Percentiles rank a stretch among this genome's conserved stretches.
Conservation (phyloP, 2,113 vertebrate genomes). For the Ramphastos sulfuratus region DNA sequence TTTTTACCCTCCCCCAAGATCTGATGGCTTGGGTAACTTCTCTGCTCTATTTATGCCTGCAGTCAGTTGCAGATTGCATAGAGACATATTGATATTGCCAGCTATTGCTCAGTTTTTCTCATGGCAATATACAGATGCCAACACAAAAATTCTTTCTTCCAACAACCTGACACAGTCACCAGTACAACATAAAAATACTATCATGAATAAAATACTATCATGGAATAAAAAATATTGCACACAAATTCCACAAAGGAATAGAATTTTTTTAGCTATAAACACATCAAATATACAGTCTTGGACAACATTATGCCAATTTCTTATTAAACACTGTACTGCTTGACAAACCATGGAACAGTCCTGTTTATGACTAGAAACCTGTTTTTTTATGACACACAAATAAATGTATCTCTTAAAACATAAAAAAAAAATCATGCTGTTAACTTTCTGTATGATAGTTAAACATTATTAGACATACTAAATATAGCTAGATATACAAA, state of each 20-base stretch:
- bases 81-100: fast-evolving
- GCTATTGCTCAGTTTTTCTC: not conserved
- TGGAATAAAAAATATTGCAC: not conserved
- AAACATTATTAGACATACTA: not conserved
- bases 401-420: not conserved
- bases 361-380: not conserved
- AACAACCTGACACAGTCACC: not conserved
- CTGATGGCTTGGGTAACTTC: not conserved
- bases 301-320: not conserved
- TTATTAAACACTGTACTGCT: not conserved
- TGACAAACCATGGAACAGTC: not conserved
- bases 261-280: not conserved
- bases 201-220: not conserved
- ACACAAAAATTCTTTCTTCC: not conserved
- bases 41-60: not conserved
- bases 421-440: no score
- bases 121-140: not conserved
- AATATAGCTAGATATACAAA: not conserved
- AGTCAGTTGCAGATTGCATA: not conserved
- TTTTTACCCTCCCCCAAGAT: not conserved
- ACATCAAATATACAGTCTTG: not conserved
- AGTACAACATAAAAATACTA: not conserved
- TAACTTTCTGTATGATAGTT: not conserved
- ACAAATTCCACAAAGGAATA: not conserved
- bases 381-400: not conserved